Evolutionary conservation across 2,797 vertebrate species (phyloP).

Genomic region (Hypotaenidia okinawae): DNA sequence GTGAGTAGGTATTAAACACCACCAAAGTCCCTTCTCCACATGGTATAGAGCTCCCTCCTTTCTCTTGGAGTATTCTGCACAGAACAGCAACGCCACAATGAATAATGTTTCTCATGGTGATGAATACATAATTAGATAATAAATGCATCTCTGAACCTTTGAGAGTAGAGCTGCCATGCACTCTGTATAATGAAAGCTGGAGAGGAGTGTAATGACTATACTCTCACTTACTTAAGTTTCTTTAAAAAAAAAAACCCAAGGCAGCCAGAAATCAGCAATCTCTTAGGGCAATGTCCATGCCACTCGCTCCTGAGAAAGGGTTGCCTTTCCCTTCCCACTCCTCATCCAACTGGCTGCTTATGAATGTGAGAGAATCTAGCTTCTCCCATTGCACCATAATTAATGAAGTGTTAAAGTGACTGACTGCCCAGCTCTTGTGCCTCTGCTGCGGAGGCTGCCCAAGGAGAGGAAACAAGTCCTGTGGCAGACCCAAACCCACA

Average conservation of each 20-base stretch:
- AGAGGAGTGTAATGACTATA: neutral
- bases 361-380: conserved; percentile 33
- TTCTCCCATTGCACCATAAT: conserved; percentile 44
- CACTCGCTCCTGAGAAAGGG: conserved; percentile 14
- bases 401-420: conserved; percentile 61
- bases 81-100: neutral
- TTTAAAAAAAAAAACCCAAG: neutral
- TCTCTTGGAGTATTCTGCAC: neutral
- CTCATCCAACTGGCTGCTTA: conserved; percentile 31
- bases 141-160: neutral
- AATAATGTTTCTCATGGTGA: neutral
- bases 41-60: neutral
- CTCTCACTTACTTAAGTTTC: neutral
- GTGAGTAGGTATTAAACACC: neutral
- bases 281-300: neutral
- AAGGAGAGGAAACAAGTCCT: neutral
- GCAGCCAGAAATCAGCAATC: neutral
- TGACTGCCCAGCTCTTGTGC: neutral
- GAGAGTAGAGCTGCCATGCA: neutral
- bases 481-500: conserved; percentile 29
- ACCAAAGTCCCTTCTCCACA: neutral
- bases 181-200: neutral
- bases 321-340: conserved; percentile 16
- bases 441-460: conserved; percentile 35
- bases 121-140: conserved; percentile 1